Conservation (phyloP, 2,113 vertebrate species). For the Lipophrys pholis region DNA sequence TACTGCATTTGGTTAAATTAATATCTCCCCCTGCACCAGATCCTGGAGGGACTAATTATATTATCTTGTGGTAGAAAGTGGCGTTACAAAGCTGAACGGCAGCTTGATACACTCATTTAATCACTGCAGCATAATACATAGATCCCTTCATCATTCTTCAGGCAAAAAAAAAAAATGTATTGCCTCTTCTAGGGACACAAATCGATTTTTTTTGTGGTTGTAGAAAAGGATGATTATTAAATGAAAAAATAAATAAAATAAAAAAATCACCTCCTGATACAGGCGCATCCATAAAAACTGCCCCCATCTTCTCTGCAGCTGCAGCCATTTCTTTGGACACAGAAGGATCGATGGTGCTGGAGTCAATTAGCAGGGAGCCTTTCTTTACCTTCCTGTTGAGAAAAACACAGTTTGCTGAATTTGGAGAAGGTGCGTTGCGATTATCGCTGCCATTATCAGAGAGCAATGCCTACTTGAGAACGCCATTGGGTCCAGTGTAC, state of each 20-base stretch:
- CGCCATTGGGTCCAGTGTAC: conserved; percentile 93
- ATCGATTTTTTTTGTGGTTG: too few species aligned
- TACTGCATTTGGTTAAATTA: too few species aligned
- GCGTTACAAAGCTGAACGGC: too few species aligned
- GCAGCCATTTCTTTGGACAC: conserved; percentile 95
- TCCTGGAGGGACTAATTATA: too few species aligned
- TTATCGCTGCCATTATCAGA: neutral
- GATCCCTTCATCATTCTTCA: too few species aligned
- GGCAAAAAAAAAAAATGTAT: too few species aligned
- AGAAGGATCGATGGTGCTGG: conserved; percentile 96
- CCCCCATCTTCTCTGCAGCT: conserved; percentile 95
- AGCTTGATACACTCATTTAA: too few species aligned
- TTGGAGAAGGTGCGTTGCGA: neutral
- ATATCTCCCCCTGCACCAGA: too few species aligned
- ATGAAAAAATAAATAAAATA: neutral
- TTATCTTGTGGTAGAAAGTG: too few species aligned
- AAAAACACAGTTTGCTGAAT: neutral
- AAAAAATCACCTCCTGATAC: conserved; percentile 93
- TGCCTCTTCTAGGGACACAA: too few species aligned
- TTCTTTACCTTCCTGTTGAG: conserved; percentile 95
- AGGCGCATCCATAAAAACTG: conserved; percentile 98
- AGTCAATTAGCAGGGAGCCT: conserved; percentile 96
- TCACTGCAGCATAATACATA: too few species aligned
- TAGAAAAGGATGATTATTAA: too few species aligned
- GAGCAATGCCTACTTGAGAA: conserved; percentile 89